Conservation (phyloP, 1,140 invertebrate species). For the Plodia interpunctella region DNA sequence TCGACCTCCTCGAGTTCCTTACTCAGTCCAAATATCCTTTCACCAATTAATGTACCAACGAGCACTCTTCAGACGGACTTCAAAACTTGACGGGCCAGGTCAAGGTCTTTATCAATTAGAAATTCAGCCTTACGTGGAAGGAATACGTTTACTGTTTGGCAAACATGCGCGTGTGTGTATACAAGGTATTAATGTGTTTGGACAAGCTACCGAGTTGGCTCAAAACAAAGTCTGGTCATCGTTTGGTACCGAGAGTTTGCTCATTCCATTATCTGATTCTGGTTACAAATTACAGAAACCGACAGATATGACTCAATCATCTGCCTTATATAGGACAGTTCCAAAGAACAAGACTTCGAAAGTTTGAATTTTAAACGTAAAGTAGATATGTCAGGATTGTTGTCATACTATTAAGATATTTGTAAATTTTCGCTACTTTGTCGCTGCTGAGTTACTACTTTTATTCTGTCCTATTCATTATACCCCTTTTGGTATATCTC, state of each 20-base stretch:
- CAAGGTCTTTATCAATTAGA: not conserved
- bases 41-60: not conserved
- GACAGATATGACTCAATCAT: too few relatives aligned
- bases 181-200: constrained; percentile 1
- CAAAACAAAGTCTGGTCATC: not conserved
- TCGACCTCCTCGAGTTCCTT: not conserved
- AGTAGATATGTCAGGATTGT: too few relatives aligned
- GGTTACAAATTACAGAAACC: too few relatives aligned
- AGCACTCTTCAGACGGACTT: not conserved
- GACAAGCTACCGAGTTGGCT: not conserved
- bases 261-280: not conserved
- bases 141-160: not conserved
- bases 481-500: too few relatives aligned
- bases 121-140: constrained; percentile 1
- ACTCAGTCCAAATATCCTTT: not conserved
- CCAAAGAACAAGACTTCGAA: too few relatives aligned
- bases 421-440: too few relatives aligned
- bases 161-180: not conserved
- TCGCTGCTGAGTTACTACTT: too few relatives aligned
- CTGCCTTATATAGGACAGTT: too few relatives aligned
- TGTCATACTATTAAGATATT: too few relatives aligned
- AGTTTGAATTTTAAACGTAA: too few relatives aligned
- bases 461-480: too few relatives aligned
- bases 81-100: not conserved
- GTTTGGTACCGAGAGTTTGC: not conserved